A percentile compares a stretch with the other conserved stretches of the same genome.
Evolutionary conservation across 2,797 vertebrate species (phyloP).

Genomic region (Periparus ater): DNA sequence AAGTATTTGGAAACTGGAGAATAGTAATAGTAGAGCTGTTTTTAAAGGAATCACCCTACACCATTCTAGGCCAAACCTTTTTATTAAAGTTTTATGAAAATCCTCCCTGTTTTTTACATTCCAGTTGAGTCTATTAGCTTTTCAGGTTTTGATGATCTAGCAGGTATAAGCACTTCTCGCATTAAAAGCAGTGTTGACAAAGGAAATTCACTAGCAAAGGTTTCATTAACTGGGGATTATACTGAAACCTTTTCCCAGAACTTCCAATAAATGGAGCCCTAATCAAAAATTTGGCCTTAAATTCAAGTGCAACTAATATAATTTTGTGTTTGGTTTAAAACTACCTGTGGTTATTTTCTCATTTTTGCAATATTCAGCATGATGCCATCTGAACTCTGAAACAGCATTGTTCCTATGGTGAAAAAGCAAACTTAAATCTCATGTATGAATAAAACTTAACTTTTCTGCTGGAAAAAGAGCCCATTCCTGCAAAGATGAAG

Average conservation of each 20-base stretch:
- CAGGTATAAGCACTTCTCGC: conserved; percentile 77
- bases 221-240: conserved; percentile 97
- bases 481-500: neutral
- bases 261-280: conserved; percentile 77
- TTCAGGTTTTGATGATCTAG: conserved; percentile 76
- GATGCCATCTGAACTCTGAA: conserved; percentile 32
- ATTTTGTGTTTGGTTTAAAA: conserved; percentile 64
- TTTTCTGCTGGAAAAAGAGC: conserved; percentile 2
- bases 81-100: conserved; percentile 76
- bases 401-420: conserved; percentile 11
- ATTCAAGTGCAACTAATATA: conserved; percentile 72
- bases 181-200: conserved; percentile 84
- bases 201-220: conserved; percentile 82
- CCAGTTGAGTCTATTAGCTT: conserved; percentile 69
- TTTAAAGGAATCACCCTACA: conserved; percentile 64
- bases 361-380: conserved; percentile 42
- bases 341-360: conserved; percentile 49
- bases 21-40: conserved; percentile 52
- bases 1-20: conserved; percentile 65
- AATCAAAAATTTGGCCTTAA: conserved; percentile 79
- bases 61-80: conserved; percentile 65
- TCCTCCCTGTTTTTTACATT: conserved; percentile 68
- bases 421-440: neutral
- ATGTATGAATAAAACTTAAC: neutral
- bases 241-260: conserved; percentile 79